These are phyloP conservation scores for Eupithecia subumbrata DNA, from an alignment of 2,888 invertebrate genomes.

Conservation along the genomic window DNA sequence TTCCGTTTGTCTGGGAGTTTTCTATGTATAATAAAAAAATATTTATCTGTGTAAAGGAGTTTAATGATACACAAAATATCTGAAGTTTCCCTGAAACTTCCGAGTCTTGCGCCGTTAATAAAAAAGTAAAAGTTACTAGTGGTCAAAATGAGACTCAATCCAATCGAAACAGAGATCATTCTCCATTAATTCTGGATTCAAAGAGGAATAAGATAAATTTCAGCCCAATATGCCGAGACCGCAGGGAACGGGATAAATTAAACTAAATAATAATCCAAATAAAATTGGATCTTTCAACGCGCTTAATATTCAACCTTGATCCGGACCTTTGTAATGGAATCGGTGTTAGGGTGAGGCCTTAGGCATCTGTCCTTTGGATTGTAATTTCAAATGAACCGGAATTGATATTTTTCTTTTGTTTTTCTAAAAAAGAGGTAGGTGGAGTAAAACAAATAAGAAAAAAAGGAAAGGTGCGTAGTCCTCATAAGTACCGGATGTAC, in stretches of 20 bases:
- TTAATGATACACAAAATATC: not conserved
- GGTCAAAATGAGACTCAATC: not conserved
- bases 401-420: constrained; percentile 1
- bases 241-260: constrained; percentile 36
- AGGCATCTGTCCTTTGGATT: constrained; percentile 11
- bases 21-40: too few relatives aligned
- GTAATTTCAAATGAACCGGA: not conserved
- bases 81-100: too few relatives aligned
- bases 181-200: not conserved
- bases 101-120: too few relatives aligned
- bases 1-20: too few relatives aligned
- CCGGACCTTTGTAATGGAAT: constrained; percentile 37
- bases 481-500: too few relatives aligned
- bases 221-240: constrained; percentile 23
- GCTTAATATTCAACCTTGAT: constrained; percentile 39
- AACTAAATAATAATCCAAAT: constrained; percentile 39
- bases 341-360: constrained; percentile 11
- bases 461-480: not conserved
- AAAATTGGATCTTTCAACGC: constrained; percentile 38
- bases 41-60: too few relatives aligned
- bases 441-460: not conserved
- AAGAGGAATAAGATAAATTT: constrained; percentile 10
- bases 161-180: constrained; percentile 1
- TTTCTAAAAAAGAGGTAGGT: not conserved
- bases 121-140: too few relatives aligned